These are phyloP conservation scores for Agonopterix heracliana DNA, from an alignment of 2,888 invertebrate genomes.

Conservation along the genomic window DNA sequence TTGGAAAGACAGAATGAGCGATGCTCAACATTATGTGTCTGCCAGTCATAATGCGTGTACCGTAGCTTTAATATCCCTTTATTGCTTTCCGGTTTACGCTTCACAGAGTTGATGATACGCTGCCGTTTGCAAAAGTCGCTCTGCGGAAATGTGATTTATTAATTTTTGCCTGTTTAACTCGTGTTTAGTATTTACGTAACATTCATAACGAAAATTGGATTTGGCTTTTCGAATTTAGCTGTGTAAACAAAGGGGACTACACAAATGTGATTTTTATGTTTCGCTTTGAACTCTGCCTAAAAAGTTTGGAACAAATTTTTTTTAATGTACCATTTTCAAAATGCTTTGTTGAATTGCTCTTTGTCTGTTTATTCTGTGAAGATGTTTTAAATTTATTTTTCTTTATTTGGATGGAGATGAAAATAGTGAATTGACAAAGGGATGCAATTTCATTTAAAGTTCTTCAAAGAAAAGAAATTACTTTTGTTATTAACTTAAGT, in stretches of 20 bases:
- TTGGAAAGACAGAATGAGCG: conserved; percentile 25
- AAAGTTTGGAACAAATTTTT: not conserved
- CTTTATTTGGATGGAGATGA: too few relatives aligned
- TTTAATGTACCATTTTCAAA: too few relatives aligned
- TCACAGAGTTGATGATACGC: conserved; percentile 12
- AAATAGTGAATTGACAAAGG: too few relatives aligned
- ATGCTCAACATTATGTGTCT: conserved; percentile 19
- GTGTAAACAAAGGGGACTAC: conserved; percentile 3
- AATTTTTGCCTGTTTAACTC: conserved; percentile 8
- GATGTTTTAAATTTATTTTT: too few relatives aligned
- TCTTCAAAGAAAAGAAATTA: too few relatives aligned
- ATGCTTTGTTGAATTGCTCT: too few relatives aligned
- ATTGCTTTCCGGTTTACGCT: conserved; percentile 27
- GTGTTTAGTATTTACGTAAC: conserved; percentile 1
- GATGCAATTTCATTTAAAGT: too few relatives aligned
- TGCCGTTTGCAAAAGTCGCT: conserved; percentile 17
- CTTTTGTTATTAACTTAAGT: too few relatives aligned
- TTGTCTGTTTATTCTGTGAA: too few relatives aligned
- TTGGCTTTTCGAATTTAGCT: conserved; percentile 1
- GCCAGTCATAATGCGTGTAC: conserved; percentile 18
- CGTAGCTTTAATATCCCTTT: conserved; percentile 24
- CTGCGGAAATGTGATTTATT: conserved; percentile 16
- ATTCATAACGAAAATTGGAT: conserved; percentile 4
- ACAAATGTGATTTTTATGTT: conserved; percentile 1
- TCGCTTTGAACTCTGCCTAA: not conserved